Evolutionary conservation across 2,797 vertebrate genomes (phyloP), one percentile per base, ranked within the genome.

Genomic region (Lacerta bilineata): DNA sequence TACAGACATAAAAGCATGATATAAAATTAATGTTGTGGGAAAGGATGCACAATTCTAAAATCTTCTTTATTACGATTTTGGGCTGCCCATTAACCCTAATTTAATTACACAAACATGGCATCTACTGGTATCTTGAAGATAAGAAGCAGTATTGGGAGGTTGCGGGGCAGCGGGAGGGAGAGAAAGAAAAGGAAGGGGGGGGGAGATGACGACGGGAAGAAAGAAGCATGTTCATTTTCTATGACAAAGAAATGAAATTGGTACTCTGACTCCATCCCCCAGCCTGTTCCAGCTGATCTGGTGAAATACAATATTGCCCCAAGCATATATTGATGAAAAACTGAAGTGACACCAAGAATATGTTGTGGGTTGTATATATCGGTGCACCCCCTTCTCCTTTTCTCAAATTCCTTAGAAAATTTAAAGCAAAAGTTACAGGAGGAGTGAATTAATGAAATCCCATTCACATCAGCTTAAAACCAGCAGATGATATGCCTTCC

Each of bases 241-340:
- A 61, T 66, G 88, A 91, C 1, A n/a, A 92, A 17, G 82, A 89
- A 88, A 91, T 71, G 71, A 89, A 90, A 80, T 33, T 17, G 41
- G 13, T 5, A 39, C 33, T 77, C 11, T 25, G 41, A 59, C 64
- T 80, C 18, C 75, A 68, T 75, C 50, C 71, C 78, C 64, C 3
- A 20, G 4, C 74, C 68, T 23, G 85, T 87, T 82, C 39, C 87
- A 88, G 79, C 83, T 91, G 87, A 85, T 68, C 8, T 64, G 83
- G 61, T 71, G 79, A 43, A 82, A n/a, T 90, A 36, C 55, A 66
- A 71, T 80, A 43, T 41, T 86, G 36, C 89, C 74, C 88, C 39
- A 36, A 90, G 86, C 74, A 92, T 68, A 85, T 83, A 86, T 88
- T 88, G 84, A 88, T 89, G 83, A 91, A 92, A 29, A 81, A 89